Evolutionary conservation across 1,140 invertebrate species (phyloP).

Genomic region (Zaprionus inermis): DNA sequence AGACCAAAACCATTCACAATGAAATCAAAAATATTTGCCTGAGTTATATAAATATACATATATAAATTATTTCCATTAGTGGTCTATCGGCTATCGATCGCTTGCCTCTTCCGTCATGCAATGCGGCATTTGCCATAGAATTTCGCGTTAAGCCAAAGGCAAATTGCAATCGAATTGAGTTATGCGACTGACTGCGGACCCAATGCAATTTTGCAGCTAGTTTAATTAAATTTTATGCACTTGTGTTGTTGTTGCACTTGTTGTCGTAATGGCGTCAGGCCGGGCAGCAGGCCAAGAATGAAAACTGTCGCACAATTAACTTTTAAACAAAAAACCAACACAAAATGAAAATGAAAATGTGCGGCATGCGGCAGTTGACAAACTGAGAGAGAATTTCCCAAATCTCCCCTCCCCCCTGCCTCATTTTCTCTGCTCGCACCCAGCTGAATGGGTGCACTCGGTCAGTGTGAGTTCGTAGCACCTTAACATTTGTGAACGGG

Average conservation of each 20-base stretch:
- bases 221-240: constrained; percentile 45
- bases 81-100: constrained; percentile 6
- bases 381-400: neutral
- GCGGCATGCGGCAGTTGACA: constrained; percentile 44
- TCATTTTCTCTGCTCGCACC: no score
- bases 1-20: constrained; percentile 10
- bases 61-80: neutral
- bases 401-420: no score
- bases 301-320: constrained; percentile 40
- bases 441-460: constrained; percentile 29
- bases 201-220: constrained; percentile 42
- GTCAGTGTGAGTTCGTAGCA: constrained; percentile 58
- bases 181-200: constrained; percentile 21
- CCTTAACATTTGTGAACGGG: constrained; percentile 50
- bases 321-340: constrained; percentile 36
- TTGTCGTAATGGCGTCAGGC: constrained; percentile 20
- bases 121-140: constrained; percentile 20
- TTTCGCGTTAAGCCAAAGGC: constrained; percentile 22
- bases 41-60: neutral
- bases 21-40: constrained; percentile 7
- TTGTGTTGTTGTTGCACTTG: neutral
- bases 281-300: constrained; percentile 27
- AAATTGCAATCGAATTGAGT: constrained; percentile 43
- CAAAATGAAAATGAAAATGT: constrained; percentile 19
- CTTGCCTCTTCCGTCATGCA: neutral